Evolutionary conservation across 2,888 invertebrate species (phyloP).

Genomic region (Sympetrum striolatum): DNA sequence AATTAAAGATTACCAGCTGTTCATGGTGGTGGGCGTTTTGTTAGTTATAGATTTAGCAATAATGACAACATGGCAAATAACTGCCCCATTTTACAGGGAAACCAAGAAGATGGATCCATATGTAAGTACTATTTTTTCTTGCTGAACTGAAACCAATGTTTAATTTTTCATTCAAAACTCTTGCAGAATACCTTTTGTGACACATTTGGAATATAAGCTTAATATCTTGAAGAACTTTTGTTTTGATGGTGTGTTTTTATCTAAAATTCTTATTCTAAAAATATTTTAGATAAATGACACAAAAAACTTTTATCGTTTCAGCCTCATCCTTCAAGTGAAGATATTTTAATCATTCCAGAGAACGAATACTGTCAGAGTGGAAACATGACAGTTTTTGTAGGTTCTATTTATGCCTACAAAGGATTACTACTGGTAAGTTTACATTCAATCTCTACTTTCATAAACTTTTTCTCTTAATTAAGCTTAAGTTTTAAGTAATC

Average conservation of each 20-base stretch:
- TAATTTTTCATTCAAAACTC: no score
- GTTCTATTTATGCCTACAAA: constrained; percentile 97
- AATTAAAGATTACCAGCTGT: constrained; percentile 97
- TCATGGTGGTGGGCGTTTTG: constrained; percentile 94
- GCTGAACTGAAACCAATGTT: neutral
- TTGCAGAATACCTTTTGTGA: no score
- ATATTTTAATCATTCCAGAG: constrained; percentile 90
- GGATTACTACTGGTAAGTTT: constrained; percentile 88
- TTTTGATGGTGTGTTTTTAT: no score
- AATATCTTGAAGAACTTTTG: no score
- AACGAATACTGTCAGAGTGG: constrained; percentile 97
- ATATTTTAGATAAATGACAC: neutral
- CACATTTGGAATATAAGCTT: no score
- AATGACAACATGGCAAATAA: constrained; percentile 96
- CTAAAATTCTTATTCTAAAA: neutral
- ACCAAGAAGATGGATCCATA: constrained; percentile 89
- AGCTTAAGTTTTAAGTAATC: neutral
- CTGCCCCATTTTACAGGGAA: constrained; percentile 92
- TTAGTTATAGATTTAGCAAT: constrained; percentile 90
- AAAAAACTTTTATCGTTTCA: constrained; percentile 59
- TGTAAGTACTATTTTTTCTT: constrained; percentile 66
- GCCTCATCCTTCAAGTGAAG: constrained; percentile 91
- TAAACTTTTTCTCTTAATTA: neutral
- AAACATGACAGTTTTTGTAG: constrained; percentile 94
- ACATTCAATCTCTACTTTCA: neutral